Evolutionary conservation across 2,888 invertebrate genomes (phyloP).

Genomic region (Melinaea marsaeus): DNA sequence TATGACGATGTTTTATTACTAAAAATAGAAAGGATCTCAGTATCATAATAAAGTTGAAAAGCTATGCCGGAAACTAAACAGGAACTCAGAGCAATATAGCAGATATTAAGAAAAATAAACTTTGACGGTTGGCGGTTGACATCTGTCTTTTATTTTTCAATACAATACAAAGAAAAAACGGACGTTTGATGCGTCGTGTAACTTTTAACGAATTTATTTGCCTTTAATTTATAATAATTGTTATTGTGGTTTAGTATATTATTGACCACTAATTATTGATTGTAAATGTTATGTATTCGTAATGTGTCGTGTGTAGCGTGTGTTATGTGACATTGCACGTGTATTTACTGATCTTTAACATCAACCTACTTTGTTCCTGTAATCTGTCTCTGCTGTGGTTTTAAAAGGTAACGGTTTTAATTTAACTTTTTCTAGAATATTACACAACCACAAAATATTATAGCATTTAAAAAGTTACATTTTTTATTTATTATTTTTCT

Average conservation of each 20-base stretch:
- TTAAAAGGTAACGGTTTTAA: slow-evolving; percentile 71
- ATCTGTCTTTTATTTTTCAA: slow-evolving; percentile 32
- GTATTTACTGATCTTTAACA: slow-evolving; percentile 48
- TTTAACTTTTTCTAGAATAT: slow-evolving; percentile 28
- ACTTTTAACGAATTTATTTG: slow-evolving; percentile 68
- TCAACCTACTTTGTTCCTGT: slow-evolving; percentile 67
- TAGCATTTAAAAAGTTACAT: background rate
- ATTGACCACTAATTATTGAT: slow-evolving; percentile 42
- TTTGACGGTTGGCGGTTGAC: slow-evolving; percentile 21
- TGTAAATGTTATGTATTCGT: slow-evolving; percentile 44
- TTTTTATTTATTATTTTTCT: background rate
- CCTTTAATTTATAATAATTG: slow-evolving; percentile 53
- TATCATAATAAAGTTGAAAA: too few species aligned
- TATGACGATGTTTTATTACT: too few species aligned
- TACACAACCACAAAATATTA: slow-evolving; percentile 1
- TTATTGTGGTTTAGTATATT: slow-evolving; percentile 50
- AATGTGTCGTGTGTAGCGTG: slow-evolving; percentile 52
- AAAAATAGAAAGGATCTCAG: too few species aligned
- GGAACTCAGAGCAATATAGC: background rate
- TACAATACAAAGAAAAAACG: slow-evolving; percentile 29
- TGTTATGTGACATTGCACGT: slow-evolving; percentile 51
- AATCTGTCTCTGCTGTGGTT: slow-evolving; percentile 63
- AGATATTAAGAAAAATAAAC: background rate
- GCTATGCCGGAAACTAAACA: too few species aligned
- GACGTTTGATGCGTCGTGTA: slow-evolving; percentile 39